A percentile compares a stretch with the other conserved stretches of the same genome.
Evolutionary conservation across 1,140 invertebrate genomes (phyloP).

Genomic region (Diorhabda carinulata): DNA sequence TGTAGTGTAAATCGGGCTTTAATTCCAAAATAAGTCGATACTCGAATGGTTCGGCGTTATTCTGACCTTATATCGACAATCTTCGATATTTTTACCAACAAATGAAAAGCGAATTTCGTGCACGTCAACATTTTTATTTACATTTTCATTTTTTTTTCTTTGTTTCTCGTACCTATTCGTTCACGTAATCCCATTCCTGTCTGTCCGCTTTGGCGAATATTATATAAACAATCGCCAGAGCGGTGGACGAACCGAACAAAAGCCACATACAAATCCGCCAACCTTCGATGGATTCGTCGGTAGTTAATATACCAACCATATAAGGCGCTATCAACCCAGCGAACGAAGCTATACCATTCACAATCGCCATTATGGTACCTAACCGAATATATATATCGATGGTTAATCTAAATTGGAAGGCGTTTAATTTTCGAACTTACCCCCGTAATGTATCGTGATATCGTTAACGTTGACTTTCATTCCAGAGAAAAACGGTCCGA

Average conservation of each 20-base stretch:
- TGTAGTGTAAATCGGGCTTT: too few relatives aligned
- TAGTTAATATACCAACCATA: slow-evolving; percentile 8
- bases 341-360: slow-evolving; percentile 6
- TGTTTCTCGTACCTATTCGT: background rate
- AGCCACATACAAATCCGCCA: slow-evolving; percentile 16
- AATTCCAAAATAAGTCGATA: too few relatives aligned
- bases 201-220: slow-evolving; percentile 11
- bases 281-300: slow-evolving; percentile 6
- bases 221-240: background rate
- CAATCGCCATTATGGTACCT: slow-evolving; percentile 16
- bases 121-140: too few relatives aligned
- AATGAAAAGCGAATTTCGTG: too few relatives aligned
- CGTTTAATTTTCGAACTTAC: background rate
- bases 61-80: too few relatives aligned
- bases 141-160: too few relatives aligned
- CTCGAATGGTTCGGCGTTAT: too few relatives aligned
- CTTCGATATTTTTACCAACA: too few relatives aligned
- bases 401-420: background rate
- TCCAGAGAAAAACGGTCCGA: slow-evolving; percentile 15
- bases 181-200: slow-evolving; percentile 9
- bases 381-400: background rate
- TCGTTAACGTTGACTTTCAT: slow-evolving; percentile 14
- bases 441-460: slow-evolving; percentile 8
- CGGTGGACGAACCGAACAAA: background rate
- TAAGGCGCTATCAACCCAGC: slow-evolving; percentile 12